These are phyloP conservation scores for Bombyx huttoni DNA, from an alignment of 2,888 invertebrate genomes.

Conservation along the genomic window DNA sequence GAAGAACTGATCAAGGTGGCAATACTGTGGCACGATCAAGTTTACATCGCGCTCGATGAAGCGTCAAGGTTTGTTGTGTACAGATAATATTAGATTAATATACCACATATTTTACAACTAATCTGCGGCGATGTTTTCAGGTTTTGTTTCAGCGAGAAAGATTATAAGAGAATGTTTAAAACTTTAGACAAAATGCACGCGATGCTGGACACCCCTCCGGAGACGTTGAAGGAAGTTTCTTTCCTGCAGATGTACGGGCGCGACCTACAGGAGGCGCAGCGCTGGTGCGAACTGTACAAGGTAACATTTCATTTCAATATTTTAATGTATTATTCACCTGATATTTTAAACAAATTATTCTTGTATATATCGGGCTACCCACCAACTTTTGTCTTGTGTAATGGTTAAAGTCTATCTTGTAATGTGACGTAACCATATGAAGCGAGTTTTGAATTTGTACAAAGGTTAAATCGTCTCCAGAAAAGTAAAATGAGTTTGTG, in stretches of 20 bases:
- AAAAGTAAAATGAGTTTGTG: no score
- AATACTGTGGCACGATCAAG: constrained; percentile 99
- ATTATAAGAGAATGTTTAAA: constrained; percentile 96
- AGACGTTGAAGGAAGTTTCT: constrained; percentile 96
- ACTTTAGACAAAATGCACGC: constrained; percentile 95
- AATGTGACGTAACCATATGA: no score
- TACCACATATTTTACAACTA: not conserved
- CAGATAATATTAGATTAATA: not conserved
- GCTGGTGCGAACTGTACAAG: constrained; percentile 94
- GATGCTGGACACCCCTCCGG: constrained; percentile 93
- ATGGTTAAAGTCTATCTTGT: no score
- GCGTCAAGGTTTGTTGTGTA: constrained; percentile 75
- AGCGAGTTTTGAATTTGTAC: no score
- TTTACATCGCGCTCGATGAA: constrained; percentile 98
- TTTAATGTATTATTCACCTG: no score
- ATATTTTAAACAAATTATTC: no score
- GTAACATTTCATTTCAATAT: constrained; percentile 19
- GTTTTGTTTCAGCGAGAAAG: constrained; percentile 96
- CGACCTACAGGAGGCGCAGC: constrained; percentile 93
- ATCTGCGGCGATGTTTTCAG: constrained; percentile 40
- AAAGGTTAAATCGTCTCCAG: no score
- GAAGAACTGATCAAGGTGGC: constrained; percentile 98
- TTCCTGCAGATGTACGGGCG: constrained; percentile 97
- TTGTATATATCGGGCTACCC: no score
- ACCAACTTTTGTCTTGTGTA: no score